Evolutionary conservation across 2,888 invertebrate species (phyloP), one percentile per base, ranked within the genome.

Genomic region (Polylopha cassiicola): DNA sequence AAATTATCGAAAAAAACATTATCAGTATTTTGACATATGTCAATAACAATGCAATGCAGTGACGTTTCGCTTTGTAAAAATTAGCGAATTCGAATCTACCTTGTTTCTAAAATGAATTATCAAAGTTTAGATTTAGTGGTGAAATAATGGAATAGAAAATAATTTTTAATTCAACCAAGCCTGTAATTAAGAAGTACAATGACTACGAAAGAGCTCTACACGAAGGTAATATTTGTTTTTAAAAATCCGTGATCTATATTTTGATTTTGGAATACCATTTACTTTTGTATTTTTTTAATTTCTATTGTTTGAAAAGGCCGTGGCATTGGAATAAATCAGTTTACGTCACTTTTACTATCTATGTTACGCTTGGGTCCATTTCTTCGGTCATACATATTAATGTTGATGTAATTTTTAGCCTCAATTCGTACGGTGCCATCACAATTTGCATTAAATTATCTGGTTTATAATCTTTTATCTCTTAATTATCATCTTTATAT

Each of bases 121-220:
- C 52, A 53, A 71, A 68, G 58, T 62, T 62, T 47, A 46, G 61
- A 70, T 54, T 71, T 67, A 60, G 74, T 76, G 61, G 75, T 77
- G 56, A 78, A 78, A 71, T 77, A 71, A 73, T 62, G 57, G 54
- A 47, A 57, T 51, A 39, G 48, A 48, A 43, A 52, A 54, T 47
- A 44, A 44, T 53, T 49, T 46, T 37, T 55, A 44, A 46, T 37
- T 53, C 48, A 46, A 48, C 46, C 45, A 49, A 43, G 39, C 46
- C 32, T 33, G 30, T 38, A 42, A 49, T 48, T 51, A 51, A 30
- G 13, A 41, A 52, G 38, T 58, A 81, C 70, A 55, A 87, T 87
- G 87, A 87, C 87, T 36, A 86, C 87, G 39, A 87, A 86, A 66
- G 86, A 87, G 62, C 63, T 87, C 1, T 87, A 85, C 47, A 86